A percentile compares a stretch with the other conserved stretches of the same genome.
Evolutionary conservation across 2,797 vertebrate genomes (phyloP).

Genomic region (Mus caroli): DNA sequence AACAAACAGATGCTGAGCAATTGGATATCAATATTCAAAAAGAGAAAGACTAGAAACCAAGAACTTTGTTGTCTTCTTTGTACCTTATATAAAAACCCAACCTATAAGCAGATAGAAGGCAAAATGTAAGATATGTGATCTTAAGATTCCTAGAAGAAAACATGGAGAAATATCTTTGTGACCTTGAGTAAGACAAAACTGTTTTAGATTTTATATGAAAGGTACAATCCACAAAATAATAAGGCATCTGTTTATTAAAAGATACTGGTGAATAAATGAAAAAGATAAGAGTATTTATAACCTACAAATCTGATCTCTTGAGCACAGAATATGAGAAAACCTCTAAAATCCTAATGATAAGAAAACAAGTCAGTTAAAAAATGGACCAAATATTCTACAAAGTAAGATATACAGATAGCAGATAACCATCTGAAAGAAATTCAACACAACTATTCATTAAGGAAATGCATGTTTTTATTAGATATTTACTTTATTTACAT

Average conservation of each 20-base stretch:
- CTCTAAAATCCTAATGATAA: neutral
- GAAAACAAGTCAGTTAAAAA: neutral
- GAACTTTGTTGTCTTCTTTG: neutral
- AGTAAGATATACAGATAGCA: neutral
- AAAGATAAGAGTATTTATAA: neutral
- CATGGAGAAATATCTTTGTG: neutral
- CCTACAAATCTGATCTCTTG: neutral
- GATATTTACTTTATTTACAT: too few species aligned
- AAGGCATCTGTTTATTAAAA: neutral
- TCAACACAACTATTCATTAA: neutral
- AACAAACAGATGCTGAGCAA: neutral
- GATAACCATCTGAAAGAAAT: neutral
- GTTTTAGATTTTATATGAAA: neutral
- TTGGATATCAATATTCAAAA: neutral
- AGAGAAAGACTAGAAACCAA: neutral
- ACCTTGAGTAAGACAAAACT: neutral
- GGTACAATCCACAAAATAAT: neutral
- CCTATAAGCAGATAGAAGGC: neutral
- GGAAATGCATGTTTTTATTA: neutral
- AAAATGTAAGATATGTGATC: neutral
- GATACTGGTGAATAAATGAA: neutral
- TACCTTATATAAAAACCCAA: neutral
- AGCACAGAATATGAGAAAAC: neutral
- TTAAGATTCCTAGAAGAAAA: neutral
- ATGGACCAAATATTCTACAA: neutral